Evolutionary conservation across 2,797 vertebrate genomes (phyloP), one percentile per base, ranked within the genome.

Genomic region (Rhodeus uyekii): DNA sequence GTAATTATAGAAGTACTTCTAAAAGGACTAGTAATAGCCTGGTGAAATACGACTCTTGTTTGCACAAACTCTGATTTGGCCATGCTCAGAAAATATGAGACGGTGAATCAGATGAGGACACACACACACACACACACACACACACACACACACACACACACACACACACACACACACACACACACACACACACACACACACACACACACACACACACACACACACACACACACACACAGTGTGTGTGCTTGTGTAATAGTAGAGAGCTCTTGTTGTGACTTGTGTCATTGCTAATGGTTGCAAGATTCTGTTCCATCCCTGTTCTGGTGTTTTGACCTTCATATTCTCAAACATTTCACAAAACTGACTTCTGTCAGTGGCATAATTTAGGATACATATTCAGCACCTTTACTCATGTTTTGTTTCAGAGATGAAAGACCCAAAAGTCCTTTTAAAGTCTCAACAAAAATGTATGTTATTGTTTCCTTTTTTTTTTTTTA

Each of bases 1-100:
- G 6, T 61, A 36, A 80, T 36, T 29, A 61, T 58, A 69, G 19
- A 44, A 19, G 39, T 44, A 27, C 14, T 61, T 53, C 8, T 60
- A 55, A 42, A 18, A 78, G 61, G 76, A 39, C 34, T 50, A 42
- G 29, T 71, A 80, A 80, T 24, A 80, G 10, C 13, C 27, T 18
- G 39, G 32, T 69, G 53, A 79, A 68, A 68, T 55, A 32, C 1
- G 0, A n/a, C 48, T 32, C 7, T 65, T 46, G 77, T 69, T 34
- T 78, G 34, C 24, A 55, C 64, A 78, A 39, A 39, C 18, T 42
- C 34, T 9, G 76, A 42, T 55, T 39, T 9, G n/a, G 32, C 65
- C 32, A 27, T 38, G 34, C n/a, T 67, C 6, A 32, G 24, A 67
- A 55, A 78, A 79, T 24, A 58, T 32, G 16, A 67, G 32, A 48